Evolutionary conservation across 2,888 invertebrate genomes (phyloP), one percentile per base, ranked within the genome.

Genomic region (Leptinotarsa peninsularis): DNA sequence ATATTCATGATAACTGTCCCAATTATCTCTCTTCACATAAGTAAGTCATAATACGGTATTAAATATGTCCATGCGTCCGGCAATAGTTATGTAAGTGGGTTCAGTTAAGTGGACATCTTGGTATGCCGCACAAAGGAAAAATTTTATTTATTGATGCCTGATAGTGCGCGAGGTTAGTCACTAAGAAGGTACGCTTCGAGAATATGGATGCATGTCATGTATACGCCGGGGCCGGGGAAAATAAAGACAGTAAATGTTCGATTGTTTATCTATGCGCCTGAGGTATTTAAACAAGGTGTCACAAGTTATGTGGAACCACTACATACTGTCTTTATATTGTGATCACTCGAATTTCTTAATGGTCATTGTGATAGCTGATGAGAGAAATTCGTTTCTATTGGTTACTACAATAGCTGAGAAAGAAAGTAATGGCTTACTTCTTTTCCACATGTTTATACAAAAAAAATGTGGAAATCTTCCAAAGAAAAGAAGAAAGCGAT

Each of bases 11-110:
- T 60, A 60, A 18, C 15, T 18, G 54, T 54, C 13, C 54, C 54
- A 58, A 21, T 63, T 14, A 66, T 58, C 49, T 52, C 18, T 66
- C 66, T 75, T 54, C 50, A 63, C 49, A 68, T 33, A 75, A 75
- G 78, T 78, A 73, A 78, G 75, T 18, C 76, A 72, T 21, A 49
- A 56, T 71, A 78, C 78, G 78, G 76, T 76, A 75, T 63, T 23
- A 43, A 74, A 78, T 77, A 71, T 49, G 69, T 50, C 72, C 71
- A 69, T 69, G 74, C 67, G 66, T 68, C 67, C 60, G 58, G 52
- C 3, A n/a, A n/a, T 63, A 43, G 63, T 63, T 63, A 54, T 18
- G 66, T 60, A 72, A 17, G 50, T 17, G 23, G 21, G 60, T 60
- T 60, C 60, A 60, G 60, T 43, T 63, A n/a, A 43, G 10, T 63